Evolutionary conservation across 2,797 vertebrate genomes (phyloP), one percentile per base, ranked within the genome.

Genomic region (Macropus fuliginosus): DNA sequence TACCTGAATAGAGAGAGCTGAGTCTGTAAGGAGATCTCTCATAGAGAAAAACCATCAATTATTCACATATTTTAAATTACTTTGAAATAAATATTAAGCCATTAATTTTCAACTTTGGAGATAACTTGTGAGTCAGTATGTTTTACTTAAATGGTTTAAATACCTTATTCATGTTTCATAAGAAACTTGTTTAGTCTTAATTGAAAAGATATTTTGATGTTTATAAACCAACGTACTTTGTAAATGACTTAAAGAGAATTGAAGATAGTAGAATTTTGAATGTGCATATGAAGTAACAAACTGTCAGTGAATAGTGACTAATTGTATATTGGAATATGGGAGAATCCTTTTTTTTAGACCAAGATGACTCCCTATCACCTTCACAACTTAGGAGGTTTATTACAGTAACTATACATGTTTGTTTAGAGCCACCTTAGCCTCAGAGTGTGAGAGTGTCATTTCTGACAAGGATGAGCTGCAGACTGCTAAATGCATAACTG

Each of bases 51-150:
- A 0, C 29, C 54, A 95, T 91, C 96, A 92, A 95, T 96, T 96
- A 97, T 96, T 96, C 81, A 94, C 28, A 90, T 90, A 92, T 94
- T 95, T 97, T 93, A 96, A 62, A 97, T 40, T 50, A 92, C 90
- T 97, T 95, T 92, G 92, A 97, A 97, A 95, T 95, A 96, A 98
- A 97, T 96, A 97, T 98, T 96, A 96, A 95, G 40, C 92, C 54
- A 89, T 46, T 95, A 91, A 52, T 94, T 96, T 92, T 97, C 92
- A 91, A 46, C 90, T 94, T 40, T 95, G 62, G 62, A n/a, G 54
- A 94, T 94, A 92, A 94, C 93, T 93, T 96, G 81, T 94, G 95
- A 96, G 92, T 97, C 96, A 97, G 95, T 96, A 91, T 21, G 92
- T 94, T 96, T 91, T 18, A 94, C 57, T 94, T 91, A 56, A 94